These are phyloP conservation scores for Nycticorax nycticorax DNA, from an alignment of 2,113 vertebrate species.

Conservation along the genomic window DNA sequence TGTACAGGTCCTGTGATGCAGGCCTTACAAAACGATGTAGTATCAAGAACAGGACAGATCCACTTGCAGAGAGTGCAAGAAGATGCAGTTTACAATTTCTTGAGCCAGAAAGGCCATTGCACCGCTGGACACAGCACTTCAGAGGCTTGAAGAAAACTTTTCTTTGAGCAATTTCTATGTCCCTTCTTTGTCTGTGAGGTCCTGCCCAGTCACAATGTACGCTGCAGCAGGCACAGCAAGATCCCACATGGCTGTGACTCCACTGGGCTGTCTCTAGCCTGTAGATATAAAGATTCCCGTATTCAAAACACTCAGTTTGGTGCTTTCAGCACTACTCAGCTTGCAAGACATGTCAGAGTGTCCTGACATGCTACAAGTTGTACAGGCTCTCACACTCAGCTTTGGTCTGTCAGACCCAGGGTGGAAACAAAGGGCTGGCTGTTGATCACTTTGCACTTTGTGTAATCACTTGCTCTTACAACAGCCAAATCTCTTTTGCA, in stretches of 20 bases:
- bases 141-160: background rate
- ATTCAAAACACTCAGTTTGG: background rate
- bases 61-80: background rate
- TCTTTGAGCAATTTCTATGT: background rate
- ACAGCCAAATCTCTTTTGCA: background rate
- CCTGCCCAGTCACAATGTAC: background rate
- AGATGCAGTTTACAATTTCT: background rate
- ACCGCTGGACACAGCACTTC: background rate
- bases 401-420: background rate
- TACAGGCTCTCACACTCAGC: background rate
- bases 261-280: background rate
- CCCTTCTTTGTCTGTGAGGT: background rate
- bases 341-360: background rate
- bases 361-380: background rate
- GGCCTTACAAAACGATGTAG: background rate
- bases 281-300: background rate
- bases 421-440: constrained; percentile 8
- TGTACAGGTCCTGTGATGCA: background rate
- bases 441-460: background rate
- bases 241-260: background rate
- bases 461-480: background rate
- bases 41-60: background rate
- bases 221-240: background rate
- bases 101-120: background rate
- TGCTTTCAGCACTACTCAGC: background rate